phyloP scores from a whole-genome alignment of 2,113 vertebrate species.

The Vombatus ursinus region DNA sequence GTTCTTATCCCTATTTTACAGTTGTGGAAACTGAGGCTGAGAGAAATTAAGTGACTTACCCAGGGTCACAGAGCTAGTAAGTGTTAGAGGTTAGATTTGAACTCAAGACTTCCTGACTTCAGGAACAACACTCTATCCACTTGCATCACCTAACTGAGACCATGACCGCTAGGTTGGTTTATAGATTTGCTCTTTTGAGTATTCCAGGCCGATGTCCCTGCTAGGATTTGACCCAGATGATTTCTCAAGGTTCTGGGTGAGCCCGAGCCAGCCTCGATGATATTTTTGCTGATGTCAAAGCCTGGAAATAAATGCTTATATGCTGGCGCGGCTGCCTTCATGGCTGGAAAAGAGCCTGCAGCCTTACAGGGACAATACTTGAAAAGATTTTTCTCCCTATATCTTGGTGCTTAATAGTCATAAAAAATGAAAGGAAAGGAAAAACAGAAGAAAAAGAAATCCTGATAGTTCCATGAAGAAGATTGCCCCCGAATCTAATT shows the following conservation, averaged over 20 bases:
- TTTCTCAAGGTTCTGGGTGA: background rate
- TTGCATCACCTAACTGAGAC: background rate
- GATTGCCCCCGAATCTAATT: background rate
- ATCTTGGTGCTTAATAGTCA: background rate
- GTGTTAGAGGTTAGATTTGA: background rate
- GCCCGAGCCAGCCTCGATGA: background rate
- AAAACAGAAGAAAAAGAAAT: background rate
- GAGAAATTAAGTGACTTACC: background rate
- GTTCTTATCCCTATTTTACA: background rate
- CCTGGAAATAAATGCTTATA: background rate
- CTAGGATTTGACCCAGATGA: background rate
- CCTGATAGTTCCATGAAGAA: background rate
- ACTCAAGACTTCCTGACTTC: background rate
- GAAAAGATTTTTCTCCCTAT: background rate
- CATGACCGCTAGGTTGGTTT: background rate
- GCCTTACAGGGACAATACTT: background rate
- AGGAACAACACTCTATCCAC: background rate
- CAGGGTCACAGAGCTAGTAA: background rate
- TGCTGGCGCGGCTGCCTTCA: background rate
- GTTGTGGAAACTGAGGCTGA: background rate
- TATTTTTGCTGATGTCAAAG: background rate
- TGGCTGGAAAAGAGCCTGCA: background rate
- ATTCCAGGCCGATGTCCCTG: background rate
- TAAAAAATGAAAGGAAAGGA: background rate
- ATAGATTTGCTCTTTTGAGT: background rate